These are phyloP conservation scores for Monodelphis domestica DNA, from an alignment of 2,797 vertebrate species.

Conservation along the genomic window DNA sequence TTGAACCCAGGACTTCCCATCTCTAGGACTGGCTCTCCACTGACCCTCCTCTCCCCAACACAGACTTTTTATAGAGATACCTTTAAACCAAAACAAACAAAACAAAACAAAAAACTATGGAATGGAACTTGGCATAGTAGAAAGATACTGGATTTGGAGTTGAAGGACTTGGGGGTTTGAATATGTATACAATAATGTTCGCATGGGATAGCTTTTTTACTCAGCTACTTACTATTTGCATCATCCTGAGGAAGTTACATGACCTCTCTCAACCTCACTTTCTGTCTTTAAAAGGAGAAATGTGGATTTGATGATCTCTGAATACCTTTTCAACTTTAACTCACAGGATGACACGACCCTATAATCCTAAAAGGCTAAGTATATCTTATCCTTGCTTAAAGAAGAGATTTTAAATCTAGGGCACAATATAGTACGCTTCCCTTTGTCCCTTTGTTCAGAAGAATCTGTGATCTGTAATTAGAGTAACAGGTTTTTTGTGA, in stretches of 20 bases:
- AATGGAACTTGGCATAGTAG: background rate
- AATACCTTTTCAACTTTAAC: background rate
- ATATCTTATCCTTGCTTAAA: background rate
- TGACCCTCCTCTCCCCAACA: too few species aligned
- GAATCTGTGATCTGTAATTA: background rate
- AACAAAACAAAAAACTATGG: background rate
- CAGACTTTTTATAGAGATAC: background rate
- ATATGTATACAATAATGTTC: background rate
- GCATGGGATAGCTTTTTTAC: background rate
- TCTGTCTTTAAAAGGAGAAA: background rate
- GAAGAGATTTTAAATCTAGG: background rate
- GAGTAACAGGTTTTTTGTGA: background rate
- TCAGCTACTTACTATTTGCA: background rate
- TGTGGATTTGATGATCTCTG: background rate
- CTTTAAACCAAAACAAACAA: background rate
- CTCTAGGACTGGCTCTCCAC: too few species aligned
- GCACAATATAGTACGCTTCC: background rate
- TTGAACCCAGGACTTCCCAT: too few species aligned
- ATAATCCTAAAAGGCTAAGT: background rate
- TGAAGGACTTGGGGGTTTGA: background rate
- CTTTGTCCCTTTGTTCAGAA: background rate
- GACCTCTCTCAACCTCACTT: background rate
- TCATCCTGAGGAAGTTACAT: background rate
- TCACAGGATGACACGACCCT: background rate
- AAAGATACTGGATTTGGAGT: background rate